These are phyloP conservation scores for Artibeus lituratus DNA, from an alignment of 2,797 vertebrate species.

Conservation along the genomic window DNA sequence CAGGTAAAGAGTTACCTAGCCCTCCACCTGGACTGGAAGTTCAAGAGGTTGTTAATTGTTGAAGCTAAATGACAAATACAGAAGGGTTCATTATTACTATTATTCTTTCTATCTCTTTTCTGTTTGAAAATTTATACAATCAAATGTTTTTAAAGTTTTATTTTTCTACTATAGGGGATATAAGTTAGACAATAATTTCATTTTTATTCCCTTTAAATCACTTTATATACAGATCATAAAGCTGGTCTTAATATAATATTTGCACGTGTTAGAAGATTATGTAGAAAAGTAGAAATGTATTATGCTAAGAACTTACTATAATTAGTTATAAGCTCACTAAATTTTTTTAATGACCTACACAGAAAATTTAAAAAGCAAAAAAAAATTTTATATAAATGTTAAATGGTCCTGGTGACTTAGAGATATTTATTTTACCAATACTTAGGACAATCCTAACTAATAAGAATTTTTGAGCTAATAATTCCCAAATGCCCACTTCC, in stretches of 20 bases:
- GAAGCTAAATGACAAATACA: neutral
- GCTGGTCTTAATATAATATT: neutral
- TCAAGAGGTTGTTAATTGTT: neutral
- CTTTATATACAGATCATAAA: constrained; percentile 2
- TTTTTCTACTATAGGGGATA: neutral
- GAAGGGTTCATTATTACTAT: neutral
- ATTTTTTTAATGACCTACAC: neutral
- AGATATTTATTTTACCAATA: neutral
- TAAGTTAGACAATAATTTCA: neutral
- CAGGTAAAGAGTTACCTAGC: no score
- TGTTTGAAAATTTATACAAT: neutral
- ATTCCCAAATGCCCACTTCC: neutral
- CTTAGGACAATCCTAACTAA: neutral
- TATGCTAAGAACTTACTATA: constrained; percentile 5
- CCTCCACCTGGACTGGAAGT: no score
- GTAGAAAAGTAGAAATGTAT: constrained; percentile 4
- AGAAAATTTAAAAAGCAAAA: neutral
- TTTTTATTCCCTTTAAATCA: constrained; percentile 9
- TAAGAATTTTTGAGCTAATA: constrained; percentile 3
- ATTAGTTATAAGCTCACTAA: neutral
- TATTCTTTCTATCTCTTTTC: neutral
- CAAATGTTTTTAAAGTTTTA: constrained; percentile 15
- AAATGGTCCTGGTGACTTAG: neutral
- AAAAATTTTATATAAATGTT: neutral
- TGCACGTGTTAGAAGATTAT: neutral